Base-by-base conservation (phyloP, 1,140 invertebrate species). In the Odontomachus brunneus region DNA sequence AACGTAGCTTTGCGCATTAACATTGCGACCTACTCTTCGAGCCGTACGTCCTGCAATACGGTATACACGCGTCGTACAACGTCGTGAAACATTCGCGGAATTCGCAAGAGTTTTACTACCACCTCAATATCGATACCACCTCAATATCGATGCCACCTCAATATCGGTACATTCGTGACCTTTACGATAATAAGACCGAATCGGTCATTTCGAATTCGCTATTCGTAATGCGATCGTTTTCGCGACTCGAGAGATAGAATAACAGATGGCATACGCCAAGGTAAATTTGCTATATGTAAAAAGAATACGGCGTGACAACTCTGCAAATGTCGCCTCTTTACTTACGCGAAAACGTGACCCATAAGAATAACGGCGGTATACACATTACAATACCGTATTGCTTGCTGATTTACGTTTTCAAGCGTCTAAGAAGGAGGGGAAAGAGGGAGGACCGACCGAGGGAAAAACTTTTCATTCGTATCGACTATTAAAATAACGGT, bases 401-500 rank as follows among this genome's bases (percentile, higher is more conserved):
- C 26, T 75, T 7, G 22, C 11, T 51, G 3, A 75, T 53, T 63
- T 17, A 49, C 3, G 19, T 33, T 15, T 12, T 17, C 44, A 3
- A 22, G 26, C 53, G 4, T 2, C 19, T n/a, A n/a, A n/a, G 24
- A 22, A 51, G 26, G 9, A 44, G 38, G 38, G 3, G 29, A 33
- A 33, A 33, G 29, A 5, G 2, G 29, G 29, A 33, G 29, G 29
- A 5, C 29, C 2, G 38, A 11, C 9, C 38, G 38, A 44, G 38
- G 38, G 38, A 44, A 11, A 11, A 11, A 63, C 63, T 75, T 63
- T 19, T 63, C 29, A 49, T 49, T 48, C 33, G 14, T 63, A 63
- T 49, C 14, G 26, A 44, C 48, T 19, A 75, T 75, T 75, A 63
- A 75, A 44, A 75, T 75, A 75, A 49, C 44, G 44, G 14, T 75